phyloP scores from a whole-genome alignment of 2,113 vertebrate species.

The Prolemur simus region DNA sequence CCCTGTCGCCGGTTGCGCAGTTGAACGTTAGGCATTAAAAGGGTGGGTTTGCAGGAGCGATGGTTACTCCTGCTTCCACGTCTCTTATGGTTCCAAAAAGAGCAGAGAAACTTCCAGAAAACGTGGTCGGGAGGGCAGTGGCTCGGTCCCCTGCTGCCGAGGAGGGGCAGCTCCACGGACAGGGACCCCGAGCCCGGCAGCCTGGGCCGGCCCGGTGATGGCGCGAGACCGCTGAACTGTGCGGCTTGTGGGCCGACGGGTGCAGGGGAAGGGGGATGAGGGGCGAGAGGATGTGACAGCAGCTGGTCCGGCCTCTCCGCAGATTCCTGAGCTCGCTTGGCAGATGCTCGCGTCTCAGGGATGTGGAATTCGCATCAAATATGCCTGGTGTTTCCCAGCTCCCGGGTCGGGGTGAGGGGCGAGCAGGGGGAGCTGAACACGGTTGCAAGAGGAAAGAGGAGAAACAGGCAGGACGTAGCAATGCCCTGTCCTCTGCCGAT shows the following conservation, averaged over 20 bases:
- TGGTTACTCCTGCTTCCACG: background rate
- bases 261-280: no score
- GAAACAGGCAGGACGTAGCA: background rate
- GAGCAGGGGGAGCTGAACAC: background rate
- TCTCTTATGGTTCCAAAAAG: background rate
- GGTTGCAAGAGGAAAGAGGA: background rate
- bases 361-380: background rate
- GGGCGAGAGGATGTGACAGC: no score
- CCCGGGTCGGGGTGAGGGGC: fast-evolving
- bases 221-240: no score
- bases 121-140: fast-evolving
- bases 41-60: background rate
- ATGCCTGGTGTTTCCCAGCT: fast-evolving
- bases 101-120: background rate
- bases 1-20: background rate
- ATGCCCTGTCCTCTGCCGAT: background rate
- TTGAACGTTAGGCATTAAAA: background rate
- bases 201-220: background rate
- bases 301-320: slow-evolving; percentile 9
- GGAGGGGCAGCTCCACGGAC: no score
- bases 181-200: background rate
- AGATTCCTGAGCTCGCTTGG: slow-evolving; percentile 10
- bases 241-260: no score
- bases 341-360: background rate
- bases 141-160: background rate